Base-by-base conservation (phyloP, 2,888 invertebrate genomes). In the Pachymerium ferrugineum region DNA sequence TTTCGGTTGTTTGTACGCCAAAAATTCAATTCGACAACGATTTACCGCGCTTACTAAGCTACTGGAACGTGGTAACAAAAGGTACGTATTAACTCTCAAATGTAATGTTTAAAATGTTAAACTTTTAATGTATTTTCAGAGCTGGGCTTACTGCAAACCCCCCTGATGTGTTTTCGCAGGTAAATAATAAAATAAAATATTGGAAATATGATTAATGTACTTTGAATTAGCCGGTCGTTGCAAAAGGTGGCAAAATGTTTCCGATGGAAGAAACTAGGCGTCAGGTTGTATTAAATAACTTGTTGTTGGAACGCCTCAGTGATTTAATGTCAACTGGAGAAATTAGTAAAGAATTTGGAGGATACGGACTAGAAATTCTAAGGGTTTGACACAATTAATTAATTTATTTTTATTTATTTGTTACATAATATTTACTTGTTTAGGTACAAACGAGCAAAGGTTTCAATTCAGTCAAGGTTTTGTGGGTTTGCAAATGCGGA, bases 291-390 rank as follows among this genome's bases (percentile, higher is more conserved):
- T 73, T 73, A 14, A 73, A 73, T 67, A 19, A 54, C 12, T 31
- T 73, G 25, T 31, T 73, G 10, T 22, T 73, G 28, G 30, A 73
- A 28, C 22, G 28, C 12, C 5, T 73, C 10, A 29, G 30, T 31
- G 73, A 73, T 31, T 28, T 73, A 14, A 67, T 73, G 73, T 22
- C 73, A 6, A 73, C 1, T 67, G 73, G 67, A 30, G 73, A 73
- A 0, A 33, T 67, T 12, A 73, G 67, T 22, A 28, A 54, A 31
- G 62, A 30, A 29, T 29, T 73, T 1, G 4, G n/a, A 6, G 73
- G 73, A 4, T 29, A 12, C 31, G 73, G 73, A 22, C 25, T 67
- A 6, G 73, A 73, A 67, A 73, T 73, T 62, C 22, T 62, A 67
- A 72, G n/a, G 54, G 73, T 72, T 16, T 5, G 8, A n/a, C 22